Percentiles rank a stretch among this genome's conserved stretches.
These are phyloP conservation scores for Bathynomus jamesi DNA, from an alignment of 1,140 invertebrate species.

Conservation along the genomic window DNA sequence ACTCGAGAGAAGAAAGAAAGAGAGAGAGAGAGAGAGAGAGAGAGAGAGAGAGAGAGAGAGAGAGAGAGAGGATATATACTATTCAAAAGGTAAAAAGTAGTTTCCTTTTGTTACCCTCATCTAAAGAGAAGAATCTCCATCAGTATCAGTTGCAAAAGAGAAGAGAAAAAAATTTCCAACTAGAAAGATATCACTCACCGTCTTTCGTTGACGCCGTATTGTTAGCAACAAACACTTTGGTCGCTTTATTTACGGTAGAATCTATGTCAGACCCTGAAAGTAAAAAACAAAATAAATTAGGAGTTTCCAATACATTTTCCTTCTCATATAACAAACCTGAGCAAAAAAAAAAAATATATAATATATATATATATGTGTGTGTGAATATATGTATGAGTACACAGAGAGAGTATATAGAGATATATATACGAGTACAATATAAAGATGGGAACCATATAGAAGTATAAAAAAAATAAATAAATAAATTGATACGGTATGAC, in stretches of 20 bases:
- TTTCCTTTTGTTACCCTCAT: too few relatives aligned
- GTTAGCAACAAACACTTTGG: constrained; percentile 14
- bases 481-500: too few relatives aligned
- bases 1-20: not conserved
- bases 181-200: not conserved
- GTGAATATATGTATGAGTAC: too few relatives aligned
- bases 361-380: too few relatives aligned
- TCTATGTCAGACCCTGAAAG: constrained; percentile 9
- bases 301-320: too few relatives aligned
- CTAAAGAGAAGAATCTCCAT: not conserved
- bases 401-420: too few relatives aligned
- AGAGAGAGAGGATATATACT: not conserved
- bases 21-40: not conserved
- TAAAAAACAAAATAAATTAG: not conserved
- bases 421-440: too few relatives aligned
- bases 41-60: not conserved
- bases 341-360: too few relatives aligned
- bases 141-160: not conserved
- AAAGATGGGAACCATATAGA: too few relatives aligned
- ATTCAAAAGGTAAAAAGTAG: not conserved
- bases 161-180: not conserved
- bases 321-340: too few relatives aligned
- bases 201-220: constrained; percentile 9
- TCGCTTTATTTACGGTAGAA: constrained; percentile 5
- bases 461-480: too few relatives aligned